Percentiles rank a stretch among this genome's conserved stretches.
These are phyloP conservation scores for Hemiscyllium ocellatum DNA, from an alignment of 2,113 vertebrate genomes.

Conservation along the genomic window DNA sequence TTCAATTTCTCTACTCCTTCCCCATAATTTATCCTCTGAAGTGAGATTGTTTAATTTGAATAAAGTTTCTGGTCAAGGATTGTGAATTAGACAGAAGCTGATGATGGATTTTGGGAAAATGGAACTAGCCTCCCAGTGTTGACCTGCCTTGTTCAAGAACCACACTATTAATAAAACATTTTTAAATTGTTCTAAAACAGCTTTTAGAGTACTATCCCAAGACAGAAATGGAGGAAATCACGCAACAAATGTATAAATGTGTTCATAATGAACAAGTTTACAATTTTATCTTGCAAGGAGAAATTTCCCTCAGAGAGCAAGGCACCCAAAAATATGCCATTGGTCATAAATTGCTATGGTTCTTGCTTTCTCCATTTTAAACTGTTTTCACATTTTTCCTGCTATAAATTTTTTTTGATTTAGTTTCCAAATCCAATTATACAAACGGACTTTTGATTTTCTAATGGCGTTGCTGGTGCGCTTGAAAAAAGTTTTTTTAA, in stretches of 20 bases:
- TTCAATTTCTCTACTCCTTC: not conserved
- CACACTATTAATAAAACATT: too few relatives aligned
- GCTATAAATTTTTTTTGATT: conserved; percentile 43
- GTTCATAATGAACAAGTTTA: not conserved
- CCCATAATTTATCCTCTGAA: not conserved
- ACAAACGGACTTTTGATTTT: conserved; percentile 39
- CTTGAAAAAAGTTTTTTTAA: not conserved
- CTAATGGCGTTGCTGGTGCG: not conserved
- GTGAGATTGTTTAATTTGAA: not conserved
- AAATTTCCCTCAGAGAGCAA: not conserved
- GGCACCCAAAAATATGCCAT: conserved; percentile 34
- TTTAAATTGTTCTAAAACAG: not conserved
- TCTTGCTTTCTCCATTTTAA: conserved; percentile 41
- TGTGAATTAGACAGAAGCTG: not conserved
- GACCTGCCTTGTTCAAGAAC: not conserved
- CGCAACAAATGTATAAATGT: not conserved
- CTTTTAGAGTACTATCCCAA: not conserved
- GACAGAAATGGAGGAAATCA: not conserved
- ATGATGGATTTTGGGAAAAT: too few relatives aligned
- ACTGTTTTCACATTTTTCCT: conserved; percentile 43
- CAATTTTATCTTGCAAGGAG: not conserved
- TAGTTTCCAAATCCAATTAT: conserved; percentile 40
- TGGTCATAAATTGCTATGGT: conserved; percentile 34
- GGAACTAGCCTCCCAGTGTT: not conserved
- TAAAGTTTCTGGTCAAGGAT: not conserved